phyloP scores from a whole-genome alignment of 2,113 vertebrate species.

The Loxodonta africana region DNA sequence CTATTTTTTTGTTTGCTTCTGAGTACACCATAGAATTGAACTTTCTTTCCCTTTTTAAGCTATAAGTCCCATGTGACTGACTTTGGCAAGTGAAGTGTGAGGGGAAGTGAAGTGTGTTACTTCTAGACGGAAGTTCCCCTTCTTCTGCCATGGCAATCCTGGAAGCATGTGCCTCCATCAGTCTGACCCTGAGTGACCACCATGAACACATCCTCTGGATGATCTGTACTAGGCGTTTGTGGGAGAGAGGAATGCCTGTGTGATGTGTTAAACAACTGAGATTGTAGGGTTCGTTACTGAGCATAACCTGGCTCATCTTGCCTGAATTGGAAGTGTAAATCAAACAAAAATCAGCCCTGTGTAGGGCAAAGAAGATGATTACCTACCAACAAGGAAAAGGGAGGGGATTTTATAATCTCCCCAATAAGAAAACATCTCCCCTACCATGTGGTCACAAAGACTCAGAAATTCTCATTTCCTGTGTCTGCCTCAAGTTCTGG shows the following conservation, averaged over 20 bases:
- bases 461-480: not conserved
- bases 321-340: not conserved
- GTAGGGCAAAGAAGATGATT: not conserved
- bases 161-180: not conserved
- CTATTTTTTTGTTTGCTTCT: not conserved
- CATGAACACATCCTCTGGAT: not conserved
- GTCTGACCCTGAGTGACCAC: not conserved
- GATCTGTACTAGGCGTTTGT: not conserved
- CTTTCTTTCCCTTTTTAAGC: not conserved
- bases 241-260: not conserved
- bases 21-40: not conserved
- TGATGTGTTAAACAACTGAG: not conserved
- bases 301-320: not conserved
- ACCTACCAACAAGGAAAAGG: accelerated
- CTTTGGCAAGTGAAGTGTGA: not conserved
- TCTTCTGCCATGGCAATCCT: not conserved
- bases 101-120: not conserved
- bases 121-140: not conserved
- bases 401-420: not conserved
- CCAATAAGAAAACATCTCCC: not conserved
- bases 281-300: not conserved
- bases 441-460: not conserved
- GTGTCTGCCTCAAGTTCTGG: not conserved
- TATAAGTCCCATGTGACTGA: not conserved
- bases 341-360: not conserved